phyloP scores from a whole-genome alignment of 1,140 invertebrate genomes.

The Mamestra configurata region DNA sequence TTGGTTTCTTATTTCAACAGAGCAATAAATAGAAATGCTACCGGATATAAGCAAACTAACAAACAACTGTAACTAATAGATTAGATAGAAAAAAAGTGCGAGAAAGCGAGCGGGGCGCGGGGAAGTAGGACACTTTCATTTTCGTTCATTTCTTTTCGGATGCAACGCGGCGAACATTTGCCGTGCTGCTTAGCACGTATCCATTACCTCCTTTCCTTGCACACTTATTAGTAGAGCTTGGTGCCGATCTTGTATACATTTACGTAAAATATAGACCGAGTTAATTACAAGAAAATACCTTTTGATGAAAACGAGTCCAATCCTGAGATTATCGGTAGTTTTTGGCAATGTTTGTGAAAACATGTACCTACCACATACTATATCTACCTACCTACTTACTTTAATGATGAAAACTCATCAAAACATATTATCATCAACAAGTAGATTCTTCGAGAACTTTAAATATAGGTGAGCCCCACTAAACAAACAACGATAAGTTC shows the following conservation, averaged over 20 bases:
- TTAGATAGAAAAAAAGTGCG: conserved; percentile 79
- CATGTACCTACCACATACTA: too few relatives aligned
- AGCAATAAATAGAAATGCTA: conserved; percentile 32
- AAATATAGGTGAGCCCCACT: conserved; percentile 5
- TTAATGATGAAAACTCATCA: too few relatives aligned
- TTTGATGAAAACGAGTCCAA: not conserved
- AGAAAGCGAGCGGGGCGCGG: conserved; percentile 77
- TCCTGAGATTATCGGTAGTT: too few relatives aligned
- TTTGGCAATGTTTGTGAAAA: not conserved
- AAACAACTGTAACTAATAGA: conserved; percentile 72
- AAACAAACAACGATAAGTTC: not conserved
- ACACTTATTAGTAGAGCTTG: conserved; percentile 59
- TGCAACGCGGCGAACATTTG: conserved; percentile 72
- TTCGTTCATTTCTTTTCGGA: conserved; percentile 87
- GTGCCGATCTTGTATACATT: conserved; percentile 36
- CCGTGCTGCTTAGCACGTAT: conserved; percentile 69
- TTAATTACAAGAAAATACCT: not conserved
- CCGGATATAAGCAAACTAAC: conserved; percentile 56
- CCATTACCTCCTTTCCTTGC: conserved; percentile 71
- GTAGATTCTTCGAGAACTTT: not conserved
- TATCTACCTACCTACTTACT: too few relatives aligned
- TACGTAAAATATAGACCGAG: conserved; percentile 36
- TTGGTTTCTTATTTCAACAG: conserved; percentile 28
- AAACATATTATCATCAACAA: too few relatives aligned
- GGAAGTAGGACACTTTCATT: conserved; percentile 86